These are phyloP conservation scores for Luperina testacea DNA, from an alignment of 2,888 invertebrate species.

Conservation along the genomic window DNA sequence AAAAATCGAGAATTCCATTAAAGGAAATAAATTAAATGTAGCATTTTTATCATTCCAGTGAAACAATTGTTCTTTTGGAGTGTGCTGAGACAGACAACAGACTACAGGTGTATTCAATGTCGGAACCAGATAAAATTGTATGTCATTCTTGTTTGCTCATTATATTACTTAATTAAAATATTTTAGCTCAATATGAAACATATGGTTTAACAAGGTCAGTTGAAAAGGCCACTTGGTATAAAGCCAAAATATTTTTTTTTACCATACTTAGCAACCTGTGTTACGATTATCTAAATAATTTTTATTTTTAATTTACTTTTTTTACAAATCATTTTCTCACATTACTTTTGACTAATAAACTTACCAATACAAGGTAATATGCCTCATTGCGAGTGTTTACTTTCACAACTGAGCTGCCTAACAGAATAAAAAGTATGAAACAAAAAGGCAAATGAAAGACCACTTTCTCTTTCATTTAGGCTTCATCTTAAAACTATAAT, in stretches of 20 bases:
- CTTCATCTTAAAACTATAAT: background rate
- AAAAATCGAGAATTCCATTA: background rate
- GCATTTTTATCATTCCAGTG: constrained; percentile 68
- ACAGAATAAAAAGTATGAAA: background rate
- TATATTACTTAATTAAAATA: constrained; percentile 30
- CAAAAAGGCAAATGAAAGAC: background rate
- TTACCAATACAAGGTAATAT: background rate
- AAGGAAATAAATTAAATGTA: constrained; percentile 9
- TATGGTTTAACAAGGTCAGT: constrained; percentile 47
- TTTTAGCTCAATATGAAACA: constrained; percentile 26
- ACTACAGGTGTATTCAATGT: constrained; percentile 72
- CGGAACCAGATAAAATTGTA: constrained; percentile 79
- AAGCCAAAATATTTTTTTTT: background rate
- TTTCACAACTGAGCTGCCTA: background rate
- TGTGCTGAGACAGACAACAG: constrained; percentile 78
- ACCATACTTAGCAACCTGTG: background rate
- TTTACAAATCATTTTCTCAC: background rate
- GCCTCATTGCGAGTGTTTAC: background rate
- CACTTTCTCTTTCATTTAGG: constrained; percentile 9
- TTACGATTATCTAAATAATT: constrained; percentile 1
- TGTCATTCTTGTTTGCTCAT: constrained; percentile 64
- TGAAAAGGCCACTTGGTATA: background rate
- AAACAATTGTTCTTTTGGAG: constrained; percentile 77
- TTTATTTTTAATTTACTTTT: background rate
- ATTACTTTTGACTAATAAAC: background rate